These are phyloP conservation scores for Forficula auricularia DNA, from an alignment of 1,140 invertebrate genomes.

Conservation along the genomic window DNA sequence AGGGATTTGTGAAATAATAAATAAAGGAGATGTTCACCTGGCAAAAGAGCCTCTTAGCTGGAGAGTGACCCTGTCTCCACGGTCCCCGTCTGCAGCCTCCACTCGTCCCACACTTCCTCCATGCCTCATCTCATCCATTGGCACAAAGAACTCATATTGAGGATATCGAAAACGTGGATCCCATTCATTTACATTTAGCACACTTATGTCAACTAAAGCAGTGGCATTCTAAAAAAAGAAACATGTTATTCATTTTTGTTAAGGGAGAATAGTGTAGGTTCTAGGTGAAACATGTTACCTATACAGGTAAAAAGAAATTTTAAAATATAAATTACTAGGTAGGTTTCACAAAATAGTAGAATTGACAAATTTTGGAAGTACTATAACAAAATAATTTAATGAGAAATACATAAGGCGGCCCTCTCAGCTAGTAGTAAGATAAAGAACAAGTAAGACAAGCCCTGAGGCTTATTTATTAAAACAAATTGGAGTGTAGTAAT, in stretches of 20 bases:
- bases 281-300: background rate
- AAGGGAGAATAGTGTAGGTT: background rate
- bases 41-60: conserved; percentile 53
- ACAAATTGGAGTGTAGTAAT: no score
- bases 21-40: conserved; percentile 27
- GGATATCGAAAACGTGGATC: conserved; percentile 74
- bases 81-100: conserved; percentile 63
- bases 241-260: conserved; percentile 1
- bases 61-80: conserved; percentile 48
- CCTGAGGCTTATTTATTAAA: no score
- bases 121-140: conserved; percentile 20
- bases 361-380: no score
- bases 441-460: no score
- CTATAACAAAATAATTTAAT: no score
- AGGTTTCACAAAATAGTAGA: no score
- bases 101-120: conserved; percentile 39
- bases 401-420: no score
- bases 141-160: conserved; percentile 66
- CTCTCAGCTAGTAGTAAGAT: no score
- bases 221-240: conserved; percentile 52
- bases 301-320: no score
- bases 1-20: no score
- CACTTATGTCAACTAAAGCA: conserved; percentile 52
- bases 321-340: no score
- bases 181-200: conserved; percentile 83